Evolutionary conservation across 2,888 invertebrate species (phyloP), one percentile per base, ranked within the genome.

Genomic region (Pyralis farinalis): DNA sequence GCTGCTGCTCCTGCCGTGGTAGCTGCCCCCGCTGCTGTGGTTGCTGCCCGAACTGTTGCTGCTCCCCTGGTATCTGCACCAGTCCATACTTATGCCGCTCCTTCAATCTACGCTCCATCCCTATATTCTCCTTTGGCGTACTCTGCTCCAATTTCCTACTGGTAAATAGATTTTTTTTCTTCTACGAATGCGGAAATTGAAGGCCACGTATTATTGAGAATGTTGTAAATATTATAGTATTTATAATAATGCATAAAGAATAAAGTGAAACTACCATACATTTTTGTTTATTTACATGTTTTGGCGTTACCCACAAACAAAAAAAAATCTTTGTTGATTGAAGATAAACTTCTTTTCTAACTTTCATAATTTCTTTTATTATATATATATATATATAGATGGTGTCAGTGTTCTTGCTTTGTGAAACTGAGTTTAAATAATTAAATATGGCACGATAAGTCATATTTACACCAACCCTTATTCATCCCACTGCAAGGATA

Each of bases 181-280:
- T 4, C 2, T 7, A 25, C 25, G 1, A n/a, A 25, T 25, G 25
- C 25, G 25, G 25, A 25, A 3, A 25, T 25, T 8, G 25, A 25
- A 4, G 7, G 25, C 25, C 25, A 25, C 7, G 25, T 25, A 25
- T 9, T 9, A 29, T 11, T 12, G 34, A 32, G 25, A 27, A 40
- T 38, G 39, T 51, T 67, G 61, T 69, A 70, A 46, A 60, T 65
- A 65, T 47, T 47, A 49, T 43, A 42, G 21, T 57, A 49, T 46
- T 44, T 52, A 46, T 58, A 52, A 49, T 47, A 55, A 57, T 37
- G 40, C 42, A 44, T 34, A 25, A 34, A 47, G 53, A 53, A 58
- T 60, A 63, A 70, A 39, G 59, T 69, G 62, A 67, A 66, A 67
- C 64, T 67, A 59, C 58, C 58, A 5, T 42, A 44, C 16, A 16